These are phyloP conservation scores for Parauchenoglanis punctatus DNA, from an alignment of 2,797 vertebrate species.

Conservation along the genomic window DNA sequence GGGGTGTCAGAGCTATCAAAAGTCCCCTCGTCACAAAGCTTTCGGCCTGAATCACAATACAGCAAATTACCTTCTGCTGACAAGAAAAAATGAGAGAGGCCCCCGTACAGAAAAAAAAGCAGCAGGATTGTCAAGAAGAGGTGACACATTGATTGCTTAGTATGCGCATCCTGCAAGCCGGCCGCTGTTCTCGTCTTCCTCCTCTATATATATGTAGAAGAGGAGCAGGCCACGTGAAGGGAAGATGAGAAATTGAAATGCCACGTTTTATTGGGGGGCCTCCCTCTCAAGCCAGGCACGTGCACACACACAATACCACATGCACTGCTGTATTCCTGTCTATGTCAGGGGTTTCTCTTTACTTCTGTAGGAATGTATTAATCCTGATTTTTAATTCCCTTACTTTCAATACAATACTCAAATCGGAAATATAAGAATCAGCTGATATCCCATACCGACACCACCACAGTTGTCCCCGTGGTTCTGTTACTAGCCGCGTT, in stretches of 20 bases:
- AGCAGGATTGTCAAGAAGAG: slow-evolving; percentile 78
- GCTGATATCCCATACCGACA: not conserved
- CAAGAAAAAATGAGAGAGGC: slow-evolving; percentile 82
- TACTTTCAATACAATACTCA: not conserved
- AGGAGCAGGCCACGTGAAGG: slow-evolving; percentile 71
- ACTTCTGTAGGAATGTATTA: not conserved
- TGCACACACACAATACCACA: slow-evolving; percentile 12
- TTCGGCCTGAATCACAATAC: slow-evolving; percentile 83
- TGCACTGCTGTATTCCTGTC: not conserved
- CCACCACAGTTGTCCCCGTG: not conserved
- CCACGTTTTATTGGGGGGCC: slow-evolving; percentile 76
- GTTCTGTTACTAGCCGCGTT: not conserved
- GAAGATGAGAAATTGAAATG: slow-evolving; percentile 77
- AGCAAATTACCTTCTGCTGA: slow-evolving; percentile 85
- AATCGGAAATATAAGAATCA: not conserved
- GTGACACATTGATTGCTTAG: slow-evolving; percentile 86
- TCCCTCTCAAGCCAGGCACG: slow-evolving; percentile 66
- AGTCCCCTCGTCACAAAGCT: slow-evolving; percentile 76
- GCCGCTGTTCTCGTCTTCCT: slow-evolving; percentile 69
- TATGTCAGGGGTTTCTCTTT: not conserved
- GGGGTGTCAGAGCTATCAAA: slow-evolving; percentile 70
- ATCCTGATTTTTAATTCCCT: not conserved
- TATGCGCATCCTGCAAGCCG: slow-evolving; percentile 77
- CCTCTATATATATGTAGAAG: slow-evolving; percentile 79
- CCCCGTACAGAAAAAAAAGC: slow-evolving; percentile 59